A percentile compares a stretch with the other conserved stretches of the same genome.
Evolutionary conservation across 2,888 invertebrate species (phyloP).

Genomic region (Metacarcinus magister): DNA sequence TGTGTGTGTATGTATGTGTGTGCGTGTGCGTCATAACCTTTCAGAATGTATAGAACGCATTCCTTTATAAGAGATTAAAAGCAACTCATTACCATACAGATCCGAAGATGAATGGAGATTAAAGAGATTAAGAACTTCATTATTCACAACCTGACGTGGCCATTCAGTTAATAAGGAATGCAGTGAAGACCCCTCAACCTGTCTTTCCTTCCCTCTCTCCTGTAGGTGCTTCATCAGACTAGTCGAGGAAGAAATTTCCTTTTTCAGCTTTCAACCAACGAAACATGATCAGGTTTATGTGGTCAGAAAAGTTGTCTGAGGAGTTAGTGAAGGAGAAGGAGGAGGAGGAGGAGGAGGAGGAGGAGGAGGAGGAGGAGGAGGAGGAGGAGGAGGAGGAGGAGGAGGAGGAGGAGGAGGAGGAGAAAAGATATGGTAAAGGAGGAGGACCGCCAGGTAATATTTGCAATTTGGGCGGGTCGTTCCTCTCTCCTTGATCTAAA

Average conservation of each 20-base stretch:
- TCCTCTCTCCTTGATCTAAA: neutral
- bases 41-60: neutral
- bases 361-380: neutral
- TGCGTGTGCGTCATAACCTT: constrained; percentile 2
- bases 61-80: neutral
- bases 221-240: neutral
- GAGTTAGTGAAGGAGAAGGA: neutral
- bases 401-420: neutral
- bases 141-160: neutral
- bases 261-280: neutral
- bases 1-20: constrained; percentile 53
- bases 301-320: neutral
- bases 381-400: neutral
- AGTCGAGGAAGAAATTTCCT: neutral
- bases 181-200: neutral
- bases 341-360: neutral
- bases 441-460: neutral
- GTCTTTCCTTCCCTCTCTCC: neutral
- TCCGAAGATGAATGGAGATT: neutral
- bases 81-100: neutral
- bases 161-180: neutral
- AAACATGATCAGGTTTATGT: constrained; percentile 31
- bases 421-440: neutral
- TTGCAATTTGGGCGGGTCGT: neutral
- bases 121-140: neutral